Conservation (phyloP, 1,140 invertebrate genomes). For the Drosophila orosa region DNA sequence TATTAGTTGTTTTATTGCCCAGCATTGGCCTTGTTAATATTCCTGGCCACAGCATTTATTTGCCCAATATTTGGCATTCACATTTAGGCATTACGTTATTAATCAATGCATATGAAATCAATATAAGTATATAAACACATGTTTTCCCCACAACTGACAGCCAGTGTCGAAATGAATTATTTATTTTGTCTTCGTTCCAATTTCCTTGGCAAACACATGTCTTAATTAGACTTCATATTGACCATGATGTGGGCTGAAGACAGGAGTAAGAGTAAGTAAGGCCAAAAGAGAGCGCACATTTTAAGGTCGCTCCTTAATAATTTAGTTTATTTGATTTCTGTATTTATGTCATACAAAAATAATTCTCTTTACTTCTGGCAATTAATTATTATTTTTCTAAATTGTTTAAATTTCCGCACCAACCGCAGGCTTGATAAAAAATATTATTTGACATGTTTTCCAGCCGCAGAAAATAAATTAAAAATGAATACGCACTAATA, state of each 20-base stretch:
- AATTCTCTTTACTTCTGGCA: not conserved
- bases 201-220: constrained; percentile 46
- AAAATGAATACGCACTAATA: constrained; percentile 40
- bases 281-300: not conserved
- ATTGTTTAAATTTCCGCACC: not conserved
- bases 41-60: constrained; percentile 36
- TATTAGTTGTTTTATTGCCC: constrained; percentile 43
- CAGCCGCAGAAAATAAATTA: constrained; percentile 24
- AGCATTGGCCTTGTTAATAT: constrained; percentile 28
- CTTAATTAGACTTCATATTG: constrained; percentile 48
- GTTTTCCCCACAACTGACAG: constrained; percentile 50
- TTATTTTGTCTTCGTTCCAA: constrained; percentile 58
- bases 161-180: constrained; percentile 59
- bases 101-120: constrained; percentile 60
- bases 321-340: not conserved
- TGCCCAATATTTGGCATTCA: constrained; percentile 48
- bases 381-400: constrained; percentile 3
- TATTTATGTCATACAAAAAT: not conserved
- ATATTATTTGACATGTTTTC: constrained; percentile 26
- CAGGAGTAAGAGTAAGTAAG: not conserved
- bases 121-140: constrained; percentile 28
- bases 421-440: constrained; percentile 28
- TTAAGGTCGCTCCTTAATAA: not conserved
- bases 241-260: constrained; percentile 6
- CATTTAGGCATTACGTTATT: constrained; percentile 35